A percentile compares a stretch with the other conserved stretches of the same genome.
Evolutionary conservation across 2,888 invertebrate species (phyloP).

Genomic region (Leptarthrus brevirostris): DNA sequence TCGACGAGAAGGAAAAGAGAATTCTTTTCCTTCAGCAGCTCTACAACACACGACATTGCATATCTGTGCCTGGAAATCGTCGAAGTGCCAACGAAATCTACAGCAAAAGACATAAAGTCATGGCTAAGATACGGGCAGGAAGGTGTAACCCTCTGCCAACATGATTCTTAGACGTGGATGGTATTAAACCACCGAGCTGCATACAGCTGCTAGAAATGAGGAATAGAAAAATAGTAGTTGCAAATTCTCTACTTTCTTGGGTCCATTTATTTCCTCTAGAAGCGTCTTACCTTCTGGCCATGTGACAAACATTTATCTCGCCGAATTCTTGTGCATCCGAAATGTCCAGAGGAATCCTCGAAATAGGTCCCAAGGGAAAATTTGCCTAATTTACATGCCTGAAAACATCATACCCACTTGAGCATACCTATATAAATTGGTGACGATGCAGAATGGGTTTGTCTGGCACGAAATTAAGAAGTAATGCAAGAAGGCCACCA

Average conservation of each 20-base stretch:
- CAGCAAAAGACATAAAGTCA: slow-evolving; percentile 25
- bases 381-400: slow-evolving; percentile 39
- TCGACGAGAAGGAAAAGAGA: neutral
- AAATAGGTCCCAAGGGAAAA: slow-evolving; percentile 38
- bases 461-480: slow-evolving; percentile 46
- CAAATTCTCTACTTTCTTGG: slow-evolving; percentile 38
- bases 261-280: slow-evolving; percentile 19
- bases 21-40: neutral
- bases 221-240: slow-evolving; percentile 16
- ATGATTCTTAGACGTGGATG: slow-evolving; percentile 27
- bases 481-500: slow-evolving; percentile 1
- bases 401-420: neutral
- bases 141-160: slow-evolving; percentile 5
- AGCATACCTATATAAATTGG: neutral
- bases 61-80: slow-evolving; percentile 34
- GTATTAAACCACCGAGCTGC: slow-evolving; percentile 23
- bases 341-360: slow-evolving; percentile 29
- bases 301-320: slow-evolving; percentile 41
- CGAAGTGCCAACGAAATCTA: slow-evolving; percentile 35
- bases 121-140: neutral
- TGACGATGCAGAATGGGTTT: neutral
- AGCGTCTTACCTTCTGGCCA: slow-evolving; percentile 26
- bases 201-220: slow-evolving; percentile 1
- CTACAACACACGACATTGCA: slow-evolving; percentile 11
- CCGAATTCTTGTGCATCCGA: slow-evolving; percentile 23